A percentile compares a stretch with the other conserved stretches of the same genome.
These are phyloP conservation scores for Acleris literana DNA, from an alignment of 2,888 invertebrate species.

Conservation along the genomic window DNA sequence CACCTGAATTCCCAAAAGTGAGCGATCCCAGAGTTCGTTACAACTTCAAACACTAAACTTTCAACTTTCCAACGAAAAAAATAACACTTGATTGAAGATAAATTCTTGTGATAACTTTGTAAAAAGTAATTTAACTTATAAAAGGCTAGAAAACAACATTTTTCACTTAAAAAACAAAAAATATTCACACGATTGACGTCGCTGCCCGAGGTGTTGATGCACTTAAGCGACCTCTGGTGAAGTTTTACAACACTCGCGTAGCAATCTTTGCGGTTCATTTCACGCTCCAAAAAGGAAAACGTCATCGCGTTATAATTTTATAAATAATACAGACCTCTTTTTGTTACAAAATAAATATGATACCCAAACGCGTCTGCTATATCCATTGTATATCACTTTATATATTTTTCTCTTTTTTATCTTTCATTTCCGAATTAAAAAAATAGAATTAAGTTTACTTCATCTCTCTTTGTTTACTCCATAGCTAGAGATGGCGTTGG, in stretches of 20 bases:
- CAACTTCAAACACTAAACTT: constrained; percentile 78
- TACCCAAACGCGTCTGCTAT: too few relatives aligned
- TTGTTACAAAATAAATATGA: too few relatives aligned
- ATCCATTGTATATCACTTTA: too few relatives aligned
- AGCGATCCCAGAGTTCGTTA: constrained; percentile 80
- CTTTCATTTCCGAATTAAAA: too few relatives aligned
- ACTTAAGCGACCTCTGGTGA: constrained; percentile 63
- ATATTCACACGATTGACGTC: constrained; percentile 76
- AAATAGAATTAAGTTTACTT: too few relatives aligned
- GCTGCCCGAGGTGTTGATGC: constrained; percentile 76
- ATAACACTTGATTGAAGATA: constrained; percentile 55
- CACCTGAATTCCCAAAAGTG: constrained; percentile 75
- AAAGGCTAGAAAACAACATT: constrained; percentile 72
- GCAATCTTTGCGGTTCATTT: constrained; percentile 48
- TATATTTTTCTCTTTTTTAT: too few relatives aligned
- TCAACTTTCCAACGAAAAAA: constrained; percentile 64
- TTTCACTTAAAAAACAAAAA: constrained; percentile 77
- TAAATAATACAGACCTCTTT: neutral
- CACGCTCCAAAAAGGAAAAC: constrained; percentile 40
- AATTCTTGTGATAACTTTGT: constrained; percentile 65
- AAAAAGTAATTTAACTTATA: constrained; percentile 68
- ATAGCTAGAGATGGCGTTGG: too few relatives aligned
- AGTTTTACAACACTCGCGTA: constrained; percentile 38
- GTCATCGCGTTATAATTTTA: too few relatives aligned
- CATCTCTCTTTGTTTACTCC: too few relatives aligned